These are phyloP conservation scores for Ia io DNA, from an alignment of 2,113 vertebrate species.

Conservation along the genomic window DNA sequence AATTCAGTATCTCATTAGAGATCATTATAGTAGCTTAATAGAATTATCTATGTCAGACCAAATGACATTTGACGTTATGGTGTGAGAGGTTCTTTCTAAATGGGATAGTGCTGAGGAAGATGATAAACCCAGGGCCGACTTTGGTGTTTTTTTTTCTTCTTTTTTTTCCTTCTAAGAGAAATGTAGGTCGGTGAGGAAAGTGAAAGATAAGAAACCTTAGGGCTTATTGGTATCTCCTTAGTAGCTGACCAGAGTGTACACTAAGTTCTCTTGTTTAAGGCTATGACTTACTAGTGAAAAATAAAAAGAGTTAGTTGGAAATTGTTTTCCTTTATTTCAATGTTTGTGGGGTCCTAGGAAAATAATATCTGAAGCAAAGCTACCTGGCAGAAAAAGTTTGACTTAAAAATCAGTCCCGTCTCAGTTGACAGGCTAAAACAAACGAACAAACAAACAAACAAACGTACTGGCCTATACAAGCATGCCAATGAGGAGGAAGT, in stretches of 20 bases:
- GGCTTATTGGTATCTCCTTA: not conserved
- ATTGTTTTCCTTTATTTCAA: not conserved
- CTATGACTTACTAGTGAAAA: not conserved
- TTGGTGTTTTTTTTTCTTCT: not conserved
- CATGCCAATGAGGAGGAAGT: too few species aligned
- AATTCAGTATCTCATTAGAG: slow-evolving; percentile 77
- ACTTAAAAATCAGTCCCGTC: not conserved
- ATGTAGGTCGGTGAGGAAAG: not conserved
- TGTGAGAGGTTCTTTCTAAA: slow-evolving; percentile 55
- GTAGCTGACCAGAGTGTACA: not conserved
- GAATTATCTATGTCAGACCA: slow-evolving; percentile 71
- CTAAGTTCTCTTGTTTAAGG: not conserved
- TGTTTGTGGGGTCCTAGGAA: not conserved
- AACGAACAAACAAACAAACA: not conserved
- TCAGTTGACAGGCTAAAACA: not conserved
- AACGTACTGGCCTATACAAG: not conserved
- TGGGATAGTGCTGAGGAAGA: slow-evolving; percentile 28
- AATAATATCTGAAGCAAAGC: not conserved
- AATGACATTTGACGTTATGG: slow-evolving; percentile 74
- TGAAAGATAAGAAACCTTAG: not conserved
- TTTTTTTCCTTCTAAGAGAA: not conserved
- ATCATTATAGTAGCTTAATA: slow-evolving; percentile 76
- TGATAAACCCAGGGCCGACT: slow-evolving; percentile 6
- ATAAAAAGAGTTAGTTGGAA: not conserved
- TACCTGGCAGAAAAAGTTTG: not conserved